Base-by-base conservation (phyloP, 1,140 invertebrate genomes). In the Eumeta japonica region DNA sequence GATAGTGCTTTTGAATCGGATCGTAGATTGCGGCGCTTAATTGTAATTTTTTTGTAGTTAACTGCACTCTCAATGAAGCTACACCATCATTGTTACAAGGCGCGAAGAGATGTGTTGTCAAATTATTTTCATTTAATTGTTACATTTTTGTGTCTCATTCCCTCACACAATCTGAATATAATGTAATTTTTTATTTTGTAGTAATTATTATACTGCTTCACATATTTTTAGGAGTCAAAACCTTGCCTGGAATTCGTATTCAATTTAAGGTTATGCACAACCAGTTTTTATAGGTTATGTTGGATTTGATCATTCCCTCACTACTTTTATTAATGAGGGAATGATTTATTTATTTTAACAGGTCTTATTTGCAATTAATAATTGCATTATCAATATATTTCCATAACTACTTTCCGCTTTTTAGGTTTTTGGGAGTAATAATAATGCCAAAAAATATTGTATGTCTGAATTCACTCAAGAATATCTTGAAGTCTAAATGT, bases 21-120 rank as follows among this genome's bases (percentile, higher is more conserved):
- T 24, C 20, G 20, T 24, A 24, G 20, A n/a, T 24, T 24, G 20
- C 20, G 5, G 20, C 20, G 20, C 20, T 24, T 24, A 24, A n/a
- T n/a, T n/a, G n/a, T 24, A 24, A 24, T 7, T 24, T 24, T 24
- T 24, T 24, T 24, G 20, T n/a, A 24, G 20, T 24, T 24, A n/a
- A n/a, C 20, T 7, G 20, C 20, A 24, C n/a, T 24, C 5, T 24
- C n/a, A 24, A 30, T 30, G 28, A 30, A 30, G 28, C 28, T 12
- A 30, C 12, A 30, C 28, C 12, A 30, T 30, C 12, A 30, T 30
- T 30, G 28, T 30, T 30, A 12, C 28, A 30, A 30, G 28, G 28
- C 28, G 28, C 28, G 28, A 30, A 30, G 28, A 30, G 28, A 30
- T 30, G 28, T 30, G 28, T 30, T 30, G 28, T 30, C 28, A 30